Evolutionary conservation across 1,140 invertebrate species (phyloP), one percentile per base, ranked within the genome.

Genomic region (Globodera ellingtonae): DNA sequence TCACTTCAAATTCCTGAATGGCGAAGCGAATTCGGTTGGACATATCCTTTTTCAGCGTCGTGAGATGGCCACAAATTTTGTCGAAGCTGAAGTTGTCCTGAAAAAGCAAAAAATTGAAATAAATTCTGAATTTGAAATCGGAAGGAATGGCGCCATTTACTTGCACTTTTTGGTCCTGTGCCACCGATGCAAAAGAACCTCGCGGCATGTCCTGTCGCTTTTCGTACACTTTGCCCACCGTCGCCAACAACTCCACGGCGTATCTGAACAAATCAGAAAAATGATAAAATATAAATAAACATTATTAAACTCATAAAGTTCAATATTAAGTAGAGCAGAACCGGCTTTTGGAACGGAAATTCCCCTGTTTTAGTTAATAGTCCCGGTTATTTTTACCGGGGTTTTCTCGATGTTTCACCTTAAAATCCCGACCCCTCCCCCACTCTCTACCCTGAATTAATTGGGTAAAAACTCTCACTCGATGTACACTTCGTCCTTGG

Each of bases 401-500:
- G 24, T 24, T 24, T 24, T 24, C 24, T 24, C 24, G 24, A 24
- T 1, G 24, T 24, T 24, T 24, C 24, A 24, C 24, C 24, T 24
- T 24, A 24, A 24, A 24, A 24, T 24, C 24, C 24, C 24, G 24
- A 24, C 24, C 24, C 24, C 24, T 24, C 24, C 24, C 24, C 24
- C 24, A 24, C 24, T 24, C 24, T 24, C 24, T 24, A 24, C 24
- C 24, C 24, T 24, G 24, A 24, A 24, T 24, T 24, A 70, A 46
- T 9, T 67, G 48, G n/a, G 46, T 21, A 13, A 13, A 77, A 4
- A 69, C 24, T 70, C 62, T 65, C 69, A 77, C 80, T 81, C 80
- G 35, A 81, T 80, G 47, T 81, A 81, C 47, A 80, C 80, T 21
- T 81, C 80, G 48, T 81, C 80, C n/a, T 56, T 47, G n/a, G 78